Percentiles rank a stretch among this genome's conserved stretches.
Evolutionary conservation across 2,113 vertebrate species (phyloP).

Genomic region (Rynchops niger): DNA sequence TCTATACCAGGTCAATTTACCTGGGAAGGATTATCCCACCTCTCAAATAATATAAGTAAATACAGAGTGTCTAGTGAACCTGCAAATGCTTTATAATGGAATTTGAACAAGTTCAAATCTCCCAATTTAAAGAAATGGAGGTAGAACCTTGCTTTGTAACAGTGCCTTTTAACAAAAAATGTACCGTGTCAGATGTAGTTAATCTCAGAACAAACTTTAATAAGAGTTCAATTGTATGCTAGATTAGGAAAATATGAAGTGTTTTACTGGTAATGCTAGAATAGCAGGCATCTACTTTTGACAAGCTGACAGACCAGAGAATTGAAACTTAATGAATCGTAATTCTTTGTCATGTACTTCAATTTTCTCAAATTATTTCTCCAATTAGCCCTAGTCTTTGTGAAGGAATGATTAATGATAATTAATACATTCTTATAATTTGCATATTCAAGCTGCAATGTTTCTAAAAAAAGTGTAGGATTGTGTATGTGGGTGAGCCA

Average conservation of each 20-base stretch:
- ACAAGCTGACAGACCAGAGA: constrained; percentile 72
- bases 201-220: constrained; percentile 46
- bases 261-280: constrained; percentile 31
- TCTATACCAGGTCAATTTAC: not conserved
- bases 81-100: not conserved
- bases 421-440: constrained; percentile 71
- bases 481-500: not conserved
- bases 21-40: not conserved
- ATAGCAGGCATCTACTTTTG: constrained; percentile 65
- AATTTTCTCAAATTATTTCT: constrained; percentile 76
- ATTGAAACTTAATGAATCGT: constrained; percentile 77
- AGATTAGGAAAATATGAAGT: not conserved
- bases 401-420: constrained; percentile 78
- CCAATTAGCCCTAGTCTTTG: constrained; percentile 74
- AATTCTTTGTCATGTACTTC: constrained; percentile 70
- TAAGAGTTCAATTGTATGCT: constrained; percentile 29
- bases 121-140: not conserved
- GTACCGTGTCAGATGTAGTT: not conserved
- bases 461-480: constrained; percentile 36
- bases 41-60: not conserved
- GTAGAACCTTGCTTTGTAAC: not conserved
- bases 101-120: constrained; percentile 13
- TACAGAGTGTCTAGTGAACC: not conserved
- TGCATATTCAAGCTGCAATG: constrained; percentile 61
- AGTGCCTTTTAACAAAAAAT: not conserved